phyloP scores from a whole-genome alignment of 2,888 invertebrate species.

The Resseliella maxima region DNA sequence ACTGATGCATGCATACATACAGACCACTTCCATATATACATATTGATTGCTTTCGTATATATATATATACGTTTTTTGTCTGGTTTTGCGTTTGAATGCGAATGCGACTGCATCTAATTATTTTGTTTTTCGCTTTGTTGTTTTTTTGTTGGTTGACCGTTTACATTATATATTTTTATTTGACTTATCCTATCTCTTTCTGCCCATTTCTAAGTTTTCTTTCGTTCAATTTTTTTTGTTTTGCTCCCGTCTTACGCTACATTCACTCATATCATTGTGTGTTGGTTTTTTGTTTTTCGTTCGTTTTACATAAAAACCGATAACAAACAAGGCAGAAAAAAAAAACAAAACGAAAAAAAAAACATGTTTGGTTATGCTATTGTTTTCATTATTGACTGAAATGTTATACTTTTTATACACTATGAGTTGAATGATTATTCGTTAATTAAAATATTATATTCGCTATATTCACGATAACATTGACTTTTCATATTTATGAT shows the following conservation, averaged over 20 bases:
- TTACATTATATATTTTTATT: background rate
- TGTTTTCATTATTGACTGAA: background rate
- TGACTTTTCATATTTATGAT: background rate
- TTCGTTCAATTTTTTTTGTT: background rate
- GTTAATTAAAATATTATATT: conserved; percentile 29
- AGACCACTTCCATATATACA: too few relatives aligned
- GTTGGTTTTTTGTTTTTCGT: background rate
- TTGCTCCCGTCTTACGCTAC: background rate
- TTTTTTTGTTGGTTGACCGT: background rate
- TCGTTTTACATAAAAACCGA: conserved; percentile 15
- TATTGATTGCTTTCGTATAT: background rate
- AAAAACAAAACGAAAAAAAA: background rate
- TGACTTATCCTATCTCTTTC: background rate
- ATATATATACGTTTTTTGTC: background rate
- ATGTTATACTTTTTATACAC: background rate
- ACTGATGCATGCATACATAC: background rate
- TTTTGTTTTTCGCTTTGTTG: background rate
- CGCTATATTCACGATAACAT: background rate
- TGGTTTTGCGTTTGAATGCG: conserved; percentile 14
- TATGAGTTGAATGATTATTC: background rate
- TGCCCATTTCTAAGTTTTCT: background rate
- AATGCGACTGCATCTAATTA: conserved; percentile 38
- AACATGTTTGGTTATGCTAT: background rate
- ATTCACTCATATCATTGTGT: background rate
- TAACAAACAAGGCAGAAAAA: conserved; percentile 3